A percentile compares a stretch with the other conserved stretches of the same genome.
phyloP scores from a whole-genome alignment of 2,113 vertebrate species.

The Psammodynastes pulverulentus region DNA sequence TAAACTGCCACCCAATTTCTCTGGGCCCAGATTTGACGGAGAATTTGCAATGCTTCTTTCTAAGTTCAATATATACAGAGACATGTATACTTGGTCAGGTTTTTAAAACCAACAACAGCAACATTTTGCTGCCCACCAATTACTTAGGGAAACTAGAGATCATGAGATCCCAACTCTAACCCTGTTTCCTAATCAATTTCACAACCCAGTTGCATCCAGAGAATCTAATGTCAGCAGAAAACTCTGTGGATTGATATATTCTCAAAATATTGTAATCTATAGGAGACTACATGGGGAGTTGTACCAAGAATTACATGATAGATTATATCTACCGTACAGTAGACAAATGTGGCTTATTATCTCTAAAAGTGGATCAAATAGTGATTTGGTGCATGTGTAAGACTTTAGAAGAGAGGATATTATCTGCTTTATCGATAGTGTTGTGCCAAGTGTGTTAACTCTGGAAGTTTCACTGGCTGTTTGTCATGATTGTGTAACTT shows the following conservation, averaged over 20 bases:
- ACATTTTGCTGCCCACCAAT: not conserved
- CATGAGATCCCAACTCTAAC: not conserved
- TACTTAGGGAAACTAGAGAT: not conserved
- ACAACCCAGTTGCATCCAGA: not conserved
- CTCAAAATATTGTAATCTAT: not conserved
- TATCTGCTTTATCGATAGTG: not conserved
- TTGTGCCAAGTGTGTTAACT: not conserved
- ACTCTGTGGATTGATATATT: not conserved
- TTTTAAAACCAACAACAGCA: not conserved
- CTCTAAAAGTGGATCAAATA: not conserved
- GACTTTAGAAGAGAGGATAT: not conserved
- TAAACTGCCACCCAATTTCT: not conserved
- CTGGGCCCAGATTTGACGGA: not conserved
- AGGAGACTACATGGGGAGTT: not conserved
- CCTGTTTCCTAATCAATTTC: not conserved
- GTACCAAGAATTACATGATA: not conserved
- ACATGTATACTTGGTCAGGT: not conserved
- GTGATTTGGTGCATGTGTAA: not conserved
- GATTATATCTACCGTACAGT: not conserved
- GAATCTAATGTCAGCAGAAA: not conserved
- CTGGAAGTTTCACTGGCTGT: not conserved
- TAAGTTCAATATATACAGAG: not conserved
- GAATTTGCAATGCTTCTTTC: not conserved
- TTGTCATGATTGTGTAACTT: slow-evolving; percentile 3
- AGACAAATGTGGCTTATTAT: no score